Base-by-base conservation (phyloP, 1,140 invertebrate species). In the Diorhabda carinulata region DNA sequence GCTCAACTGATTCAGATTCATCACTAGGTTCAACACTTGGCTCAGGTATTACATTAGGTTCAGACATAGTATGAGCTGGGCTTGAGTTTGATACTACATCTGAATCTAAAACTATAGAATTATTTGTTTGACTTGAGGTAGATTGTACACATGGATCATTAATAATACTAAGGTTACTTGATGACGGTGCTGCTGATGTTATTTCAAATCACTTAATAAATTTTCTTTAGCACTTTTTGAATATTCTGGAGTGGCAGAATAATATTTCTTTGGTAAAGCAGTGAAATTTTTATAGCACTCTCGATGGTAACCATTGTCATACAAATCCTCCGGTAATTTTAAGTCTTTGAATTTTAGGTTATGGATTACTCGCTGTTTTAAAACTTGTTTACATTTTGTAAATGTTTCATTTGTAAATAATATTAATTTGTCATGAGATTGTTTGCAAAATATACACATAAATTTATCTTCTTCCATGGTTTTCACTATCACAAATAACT, bases 251-350 rank as follows among this genome's bases (percentile, higher is more conserved):
- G 25, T 65, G 5, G 64, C 43, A 43, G 58, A 43, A 57, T 62
- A 72, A 63, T 70, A 72, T 63, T 1, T 25, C 25, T 25, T 25
- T 25, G 25, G 25, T 25, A 25, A 25, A 25, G 25, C 25, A 25
- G 25, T 25, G 25, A 25, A 25, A 25, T 25, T 25, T 25, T 25
- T 25, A 25, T 25, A 25, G 25, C 25, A 25, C 25, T 0, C 25
- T 25, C 25, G 25, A 25, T 25, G 25, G 25, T 25, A 25, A 25
- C 25, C 25, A 25, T 25, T 68, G 4, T 68, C 47, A 47, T 52
- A 69, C 45, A 69, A 68, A 57, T 74, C 71, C 43, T 9, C 62
- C 9, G 73, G 67, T 45, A 74, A 74, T 71, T 68, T n/a, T 65
- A 72, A 60, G 41, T 68, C 60, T 61, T 25, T 25, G 25, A 25